phyloP scores from a whole-genome alignment of 1,140 invertebrate species.

The Drosophila truncata region DNA sequence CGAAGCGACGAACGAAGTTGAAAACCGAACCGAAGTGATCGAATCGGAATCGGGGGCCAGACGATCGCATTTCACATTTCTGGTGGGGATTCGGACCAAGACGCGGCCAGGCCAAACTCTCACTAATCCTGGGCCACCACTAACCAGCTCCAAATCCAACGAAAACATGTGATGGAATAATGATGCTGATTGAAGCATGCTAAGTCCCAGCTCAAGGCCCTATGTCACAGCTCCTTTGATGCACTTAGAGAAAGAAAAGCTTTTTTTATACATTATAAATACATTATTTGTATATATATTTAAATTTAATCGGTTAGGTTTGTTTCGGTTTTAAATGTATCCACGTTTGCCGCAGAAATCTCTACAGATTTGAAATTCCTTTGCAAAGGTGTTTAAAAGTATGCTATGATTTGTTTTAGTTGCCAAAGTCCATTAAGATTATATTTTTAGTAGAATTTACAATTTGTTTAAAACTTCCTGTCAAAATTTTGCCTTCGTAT shows the following conservation, averaged over 20 bases:
- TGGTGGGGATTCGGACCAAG: background rate
- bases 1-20: constrained; percentile 29
- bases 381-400: too few species aligned
- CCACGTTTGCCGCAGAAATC: background rate
- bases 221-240: background rate
- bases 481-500: background rate
- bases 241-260: constrained; percentile 4
- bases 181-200: constrained; percentile 75
- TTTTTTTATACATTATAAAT: background rate
- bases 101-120: background rate
- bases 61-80: constrained; percentile 18
- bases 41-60: constrained; percentile 13
- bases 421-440: background rate
- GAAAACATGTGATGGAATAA: constrained; percentile 73
- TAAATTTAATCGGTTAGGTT: too few species aligned
- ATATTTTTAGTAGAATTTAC: background rate
- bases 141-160: constrained; percentile 1
- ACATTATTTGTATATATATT: background rate
- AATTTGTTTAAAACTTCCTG: background rate
- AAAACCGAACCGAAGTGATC: constrained; percentile 29
- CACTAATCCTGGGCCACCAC: constrained; percentile 8
- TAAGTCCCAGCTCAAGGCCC: constrained; percentile 15
- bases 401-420: background rate
- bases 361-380: background rate
- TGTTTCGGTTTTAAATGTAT: too few species aligned